These are phyloP conservation scores for Pseudolycoriella hygida DNA, from an alignment of 2,888 invertebrate species.

Conservation along the genomic window DNA sequence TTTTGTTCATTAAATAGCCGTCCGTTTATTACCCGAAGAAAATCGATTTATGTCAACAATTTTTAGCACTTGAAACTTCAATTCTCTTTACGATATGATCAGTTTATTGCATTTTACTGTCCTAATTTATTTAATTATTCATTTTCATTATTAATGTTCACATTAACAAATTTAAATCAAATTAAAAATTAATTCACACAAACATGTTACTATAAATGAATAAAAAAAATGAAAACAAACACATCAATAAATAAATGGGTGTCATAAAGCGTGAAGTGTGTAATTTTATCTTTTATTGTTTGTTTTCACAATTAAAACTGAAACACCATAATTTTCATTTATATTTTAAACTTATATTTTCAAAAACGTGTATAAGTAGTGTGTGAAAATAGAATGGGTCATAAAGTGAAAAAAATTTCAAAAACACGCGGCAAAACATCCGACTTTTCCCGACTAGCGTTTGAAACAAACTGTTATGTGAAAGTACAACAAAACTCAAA, in stretches of 20 bases:
- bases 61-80: not conserved
- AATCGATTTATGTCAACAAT: not conserved
- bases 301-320: not conserved
- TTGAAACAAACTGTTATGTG: slow-evolving; percentile 1
- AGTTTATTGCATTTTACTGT: not conserved
- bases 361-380: not conserved
- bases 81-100: not conserved
- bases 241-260: not conserved
- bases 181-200: not conserved
- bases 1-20: not conserved
- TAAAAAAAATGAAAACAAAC: not conserved
- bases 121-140: too few species aligned
- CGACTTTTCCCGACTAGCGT: slow-evolving; percentile 1
- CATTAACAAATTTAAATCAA: not conserved
- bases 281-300: not conserved
- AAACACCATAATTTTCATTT: not conserved
- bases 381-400: not conserved
- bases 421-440: not conserved
- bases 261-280: not conserved
- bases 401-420: not conserved
- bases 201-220: not conserved
- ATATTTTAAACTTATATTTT: not conserved
- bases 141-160: too few species aligned
- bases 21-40: not conserved
- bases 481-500: not conserved